phyloP scores from a whole-genome alignment of 2,888 invertebrate species.

The Dione juno region DNA sequence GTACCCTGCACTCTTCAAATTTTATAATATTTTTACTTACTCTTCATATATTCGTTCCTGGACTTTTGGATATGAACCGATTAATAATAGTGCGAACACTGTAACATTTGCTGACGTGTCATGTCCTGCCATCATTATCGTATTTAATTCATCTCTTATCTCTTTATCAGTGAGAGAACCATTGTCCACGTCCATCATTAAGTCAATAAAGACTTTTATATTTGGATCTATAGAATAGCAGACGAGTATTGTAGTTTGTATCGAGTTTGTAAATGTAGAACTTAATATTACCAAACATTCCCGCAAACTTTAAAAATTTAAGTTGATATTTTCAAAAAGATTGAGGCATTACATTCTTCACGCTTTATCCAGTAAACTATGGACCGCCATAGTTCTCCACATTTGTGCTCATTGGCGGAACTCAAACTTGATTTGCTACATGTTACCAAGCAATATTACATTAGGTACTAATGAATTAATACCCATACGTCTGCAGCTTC shows the following conservation, averaged over 20 bases:
- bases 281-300: neutral
- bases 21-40: slow-evolving; percentile 47
- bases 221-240: slow-evolving; percentile 31
- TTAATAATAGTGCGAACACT: slow-evolving; percentile 57
- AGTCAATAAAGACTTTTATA: slow-evolving; percentile 47
- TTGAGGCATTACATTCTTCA: no score
- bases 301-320: no score
- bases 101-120: slow-evolving; percentile 62
- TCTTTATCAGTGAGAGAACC: slow-evolving; percentile 48
- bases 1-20: no score
- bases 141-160: slow-evolving; percentile 63
- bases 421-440: no score
- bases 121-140: slow-evolving; percentile 74
- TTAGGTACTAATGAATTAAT: no score
- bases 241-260: neutral
- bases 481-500: no score
- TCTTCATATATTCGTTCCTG: slow-evolving; percentile 57
- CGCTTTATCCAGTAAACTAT: no score
- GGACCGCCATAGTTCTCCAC: no score
- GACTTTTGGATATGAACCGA: slow-evolving; percentile 61
- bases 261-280: neutral
- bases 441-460: no score
- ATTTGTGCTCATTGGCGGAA: no score
- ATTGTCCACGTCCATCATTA: slow-evolving; percentile 49
- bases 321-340: no score